phyloP scores from a whole-genome alignment of 30 jellyfish, hydroid and myxozoan species.

The Cassiopea andromeda region DNA sequence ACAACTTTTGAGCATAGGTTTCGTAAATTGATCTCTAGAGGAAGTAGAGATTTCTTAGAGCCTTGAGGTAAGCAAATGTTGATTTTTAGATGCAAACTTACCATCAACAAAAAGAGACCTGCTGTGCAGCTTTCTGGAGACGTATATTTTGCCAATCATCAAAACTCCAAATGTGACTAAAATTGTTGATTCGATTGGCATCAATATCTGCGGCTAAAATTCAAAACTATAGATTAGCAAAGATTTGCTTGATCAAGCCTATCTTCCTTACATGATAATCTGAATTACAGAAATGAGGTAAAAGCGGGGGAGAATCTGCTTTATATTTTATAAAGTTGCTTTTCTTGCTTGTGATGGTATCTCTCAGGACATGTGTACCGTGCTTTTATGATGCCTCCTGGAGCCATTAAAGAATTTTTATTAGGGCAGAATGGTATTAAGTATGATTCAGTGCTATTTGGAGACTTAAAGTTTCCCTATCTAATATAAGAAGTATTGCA shows the following conservation, averaged over 20 bases:
- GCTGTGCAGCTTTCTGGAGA: conserved; percentile 43
- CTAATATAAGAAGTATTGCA: too few relatives aligned
- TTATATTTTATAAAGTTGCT: too few relatives aligned
- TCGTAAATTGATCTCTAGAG: neutral
- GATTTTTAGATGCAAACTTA: conserved; percentile 9
- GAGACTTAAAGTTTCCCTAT: too few relatives aligned
- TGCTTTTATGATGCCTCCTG: too few relatives aligned
- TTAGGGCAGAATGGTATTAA: too few relatives aligned
- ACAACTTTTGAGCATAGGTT: too few relatives aligned
- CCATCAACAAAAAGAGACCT: conserved; percentile 55
- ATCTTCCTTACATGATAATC: neutral
- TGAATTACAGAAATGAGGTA: neutral
- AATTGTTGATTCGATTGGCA: conserved; percentile 38
- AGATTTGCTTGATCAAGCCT: neutral
- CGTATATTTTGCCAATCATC: conserved; percentile 36
- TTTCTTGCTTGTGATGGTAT: too few relatives aligned
- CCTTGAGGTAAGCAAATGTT: too few relatives aligned
- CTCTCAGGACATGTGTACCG: too few relatives aligned
- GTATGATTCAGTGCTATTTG: too few relatives aligned
- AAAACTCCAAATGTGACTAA: conserved; percentile 19
- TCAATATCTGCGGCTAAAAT: conserved; percentile 31
- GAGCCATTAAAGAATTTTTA: too few relatives aligned
- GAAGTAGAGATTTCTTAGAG: neutral
- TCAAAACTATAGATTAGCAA: neutral
- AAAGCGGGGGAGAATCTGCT: too few relatives aligned